Evolutionary conservation across 1,140 invertebrate species (phyloP), one percentile per base, ranked within the genome.

Genomic region (Ptiloglossa arizonensis): DNA sequence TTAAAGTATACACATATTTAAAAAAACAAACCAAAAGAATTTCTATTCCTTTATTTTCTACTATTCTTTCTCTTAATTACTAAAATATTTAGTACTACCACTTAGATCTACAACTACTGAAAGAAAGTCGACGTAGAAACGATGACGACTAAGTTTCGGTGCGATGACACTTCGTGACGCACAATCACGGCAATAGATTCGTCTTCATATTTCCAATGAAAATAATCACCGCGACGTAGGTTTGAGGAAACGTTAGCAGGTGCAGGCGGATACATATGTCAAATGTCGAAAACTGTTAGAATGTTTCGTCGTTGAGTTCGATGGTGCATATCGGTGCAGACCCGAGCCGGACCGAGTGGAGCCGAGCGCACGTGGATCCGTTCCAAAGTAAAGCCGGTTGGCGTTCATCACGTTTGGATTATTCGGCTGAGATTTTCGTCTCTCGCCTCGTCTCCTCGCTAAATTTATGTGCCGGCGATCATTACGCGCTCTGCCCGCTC

Each of bases 361-460:
- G 57, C 50, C 73, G 68, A 69, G 67, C 70, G 66, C 73, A 72
- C 81, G 82, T 88, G 87, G 88, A 89, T 38, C 66, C n/a, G 85
- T 84, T 89, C 87, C 88, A 89, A 90, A 88, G 85, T 83, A 86
- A 88, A 81, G 86, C 68, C 77, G 59, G 79, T 70, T 64, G 83
- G 79, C 83, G 87, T 87, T 89, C 86, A 85, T 89, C 86, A 86
- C 81, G 70, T 88, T 89, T 83, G 80, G 77, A 87, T 88, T 86
- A 85, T 86, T 88, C 79, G 75, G 44, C 72, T 59, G 73, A 68
- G 71, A 83, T 85, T 85, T 75, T 85, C 78, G 67, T 72, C 78
- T 85, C 62, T 87, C 82, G 77, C 71, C 82, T 81, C 81, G 81
- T 82, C 64, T 74, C 79, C 74, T 63, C 78, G 79, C 84, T 88